Percentiles rank a stretch among this genome's conserved stretches.
These are phyloP conservation scores for Cynopterus brachyotis DNA, from an alignment of 2,113 vertebrate genomes.

Conservation along the genomic window DNA sequence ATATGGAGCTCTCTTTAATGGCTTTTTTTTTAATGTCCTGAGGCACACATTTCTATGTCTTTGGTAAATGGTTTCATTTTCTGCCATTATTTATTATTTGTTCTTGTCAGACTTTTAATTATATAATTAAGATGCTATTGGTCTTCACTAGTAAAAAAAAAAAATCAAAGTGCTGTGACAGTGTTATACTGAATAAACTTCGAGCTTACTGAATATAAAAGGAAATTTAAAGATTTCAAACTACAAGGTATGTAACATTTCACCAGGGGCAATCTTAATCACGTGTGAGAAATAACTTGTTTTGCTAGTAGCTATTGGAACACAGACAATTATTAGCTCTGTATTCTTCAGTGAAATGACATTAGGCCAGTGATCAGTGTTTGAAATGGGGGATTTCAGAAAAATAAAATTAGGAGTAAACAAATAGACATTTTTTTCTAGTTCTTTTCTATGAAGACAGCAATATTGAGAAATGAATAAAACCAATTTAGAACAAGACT, in stretches of 20 bases:
- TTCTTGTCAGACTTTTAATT: constrained; percentile 74
- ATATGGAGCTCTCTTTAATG: constrained; percentile 43
- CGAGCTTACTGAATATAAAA: constrained; percentile 28
- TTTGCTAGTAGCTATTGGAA: neutral
- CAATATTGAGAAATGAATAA: neutral
- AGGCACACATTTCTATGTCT: constrained; percentile 54
- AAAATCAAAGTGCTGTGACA: neutral
- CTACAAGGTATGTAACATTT: neutral
- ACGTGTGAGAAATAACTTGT: neutral
- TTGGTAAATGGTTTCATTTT: constrained; percentile 68
- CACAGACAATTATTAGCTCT: neutral
- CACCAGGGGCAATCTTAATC: neutral
- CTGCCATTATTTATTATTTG: constrained; percentile 65
- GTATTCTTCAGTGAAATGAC: neutral
- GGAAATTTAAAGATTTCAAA: constrained; percentile 26
- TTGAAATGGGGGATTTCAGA: constrained; percentile 15
- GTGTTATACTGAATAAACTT: neutral
- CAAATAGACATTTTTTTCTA: neutral
- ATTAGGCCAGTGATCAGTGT: neutral
- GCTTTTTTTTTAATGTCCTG: constrained; percentile 66
- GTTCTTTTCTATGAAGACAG: neutral
- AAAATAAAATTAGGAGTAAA: neutral
- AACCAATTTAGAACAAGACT: neutral
- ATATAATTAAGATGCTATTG: constrained; percentile 64
- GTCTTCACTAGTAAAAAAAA: constrained; percentile 51